Conservation (phyloP, 2,888 invertebrate genomes). For the Eupithecia exiguata region DNA sequence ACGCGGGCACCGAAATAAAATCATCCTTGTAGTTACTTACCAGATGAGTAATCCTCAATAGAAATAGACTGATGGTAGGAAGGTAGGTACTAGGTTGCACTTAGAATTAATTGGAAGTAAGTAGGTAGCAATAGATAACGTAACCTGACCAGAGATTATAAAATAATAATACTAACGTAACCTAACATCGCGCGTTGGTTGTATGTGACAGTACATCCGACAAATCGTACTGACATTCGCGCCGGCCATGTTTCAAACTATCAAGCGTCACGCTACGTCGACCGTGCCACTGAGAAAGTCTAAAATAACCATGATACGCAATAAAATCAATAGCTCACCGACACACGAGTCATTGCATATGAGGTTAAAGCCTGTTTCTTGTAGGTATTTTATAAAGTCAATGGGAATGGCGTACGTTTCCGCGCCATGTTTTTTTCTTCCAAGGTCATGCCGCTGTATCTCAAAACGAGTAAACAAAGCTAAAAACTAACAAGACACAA, state of each 20-base stretch:
- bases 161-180: constrained; percentile 27
- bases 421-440: constrained; percentile 82
- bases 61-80: constrained; percentile 6
- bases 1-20: constrained; percentile 27
- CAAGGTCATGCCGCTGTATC: constrained; percentile 80
- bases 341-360: constrained; percentile 44
- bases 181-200: constrained; percentile 60
- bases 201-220: constrained; percentile 63
- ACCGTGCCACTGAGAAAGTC: constrained; percentile 70
- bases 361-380: constrained; percentile 45
- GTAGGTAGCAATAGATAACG: constrained; percentile 42
- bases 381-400: constrained; percentile 57
- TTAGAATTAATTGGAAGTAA: neutral
- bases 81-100: too few relatives aligned
- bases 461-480: constrained; percentile 81
- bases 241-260: constrained; percentile 80
- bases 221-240: constrained; percentile 67
- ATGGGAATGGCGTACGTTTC: constrained; percentile 71
- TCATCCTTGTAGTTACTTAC: constrained; percentile 8
- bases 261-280: constrained; percentile 79
- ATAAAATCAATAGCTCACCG: constrained; percentile 65
- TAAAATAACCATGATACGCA: constrained; percentile 67
- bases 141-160: constrained; percentile 3
- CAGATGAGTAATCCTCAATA: neutral
- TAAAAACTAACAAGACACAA: constrained; percentile 50